A percentile compares a stretch with the other conserved stretches of the same genome.
phyloP scores from a whole-genome alignment of 2,113 vertebrate species.

The Coturnix japonica region DNA sequence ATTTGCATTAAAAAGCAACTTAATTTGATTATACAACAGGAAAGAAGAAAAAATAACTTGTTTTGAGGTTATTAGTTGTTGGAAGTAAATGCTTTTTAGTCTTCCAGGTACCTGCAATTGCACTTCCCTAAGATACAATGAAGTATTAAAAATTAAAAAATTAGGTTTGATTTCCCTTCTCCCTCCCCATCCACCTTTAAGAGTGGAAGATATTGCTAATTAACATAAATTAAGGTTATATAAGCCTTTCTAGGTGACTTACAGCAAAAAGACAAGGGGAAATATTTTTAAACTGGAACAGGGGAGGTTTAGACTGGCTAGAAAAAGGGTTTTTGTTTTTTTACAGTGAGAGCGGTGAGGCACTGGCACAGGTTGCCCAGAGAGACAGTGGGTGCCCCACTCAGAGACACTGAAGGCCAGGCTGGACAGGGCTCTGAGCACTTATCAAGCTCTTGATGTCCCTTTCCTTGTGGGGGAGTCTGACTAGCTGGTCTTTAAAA shows the following conservation, averaged over 20 bases:
- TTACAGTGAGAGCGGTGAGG: too few species aligned
- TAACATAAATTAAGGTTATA: too few species aligned
- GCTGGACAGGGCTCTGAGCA: too few species aligned
- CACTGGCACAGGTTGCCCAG: too few species aligned
- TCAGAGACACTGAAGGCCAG: too few species aligned
- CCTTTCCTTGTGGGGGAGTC: too few species aligned
- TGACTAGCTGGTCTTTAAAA: too few species aligned
- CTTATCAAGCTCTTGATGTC: too few species aligned
- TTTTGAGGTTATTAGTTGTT: neutral
- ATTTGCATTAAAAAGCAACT: neutral
- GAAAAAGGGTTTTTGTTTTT: too few species aligned
- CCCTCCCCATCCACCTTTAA: neutral
- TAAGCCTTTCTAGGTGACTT: neutral
- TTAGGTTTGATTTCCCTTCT: neutral
- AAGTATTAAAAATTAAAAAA: neutral
- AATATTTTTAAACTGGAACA: too few species aligned
- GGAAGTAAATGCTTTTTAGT: neutral
- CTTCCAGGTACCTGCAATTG: neutral
- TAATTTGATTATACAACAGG: neutral
- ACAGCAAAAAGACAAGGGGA: neutral
- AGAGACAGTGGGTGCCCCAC: too few species aligned
- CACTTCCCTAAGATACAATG: neutral
- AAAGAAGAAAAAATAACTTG: fast-evolving
- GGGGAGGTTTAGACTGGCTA: too few species aligned
- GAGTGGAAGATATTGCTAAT: neutral